Evolutionary conservation across 2,113 vertebrate species (phyloP).

Genomic region (Poicephalus gulielmi): DNA sequence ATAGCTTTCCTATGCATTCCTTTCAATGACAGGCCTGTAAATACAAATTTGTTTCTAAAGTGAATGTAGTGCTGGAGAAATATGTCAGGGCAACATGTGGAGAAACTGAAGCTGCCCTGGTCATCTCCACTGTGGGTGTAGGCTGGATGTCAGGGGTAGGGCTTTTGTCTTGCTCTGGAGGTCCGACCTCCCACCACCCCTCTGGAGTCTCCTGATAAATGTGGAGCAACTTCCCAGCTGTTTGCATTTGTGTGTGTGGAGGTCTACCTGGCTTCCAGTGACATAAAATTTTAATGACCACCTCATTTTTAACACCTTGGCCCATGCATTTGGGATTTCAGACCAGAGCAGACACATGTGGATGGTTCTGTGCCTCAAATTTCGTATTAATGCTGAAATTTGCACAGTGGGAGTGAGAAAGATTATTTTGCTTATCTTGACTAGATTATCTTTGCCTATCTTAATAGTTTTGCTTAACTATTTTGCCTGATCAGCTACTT

Average conservation of each 20-base stretch:
- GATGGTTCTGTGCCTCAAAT: background rate
- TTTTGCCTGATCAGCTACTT: background rate
- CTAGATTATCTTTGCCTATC: background rate
- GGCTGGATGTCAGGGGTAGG: background rate
- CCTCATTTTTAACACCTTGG: background rate
- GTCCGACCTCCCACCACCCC: background rate
- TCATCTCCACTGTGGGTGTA: fast-evolving
- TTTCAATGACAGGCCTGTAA: background rate
- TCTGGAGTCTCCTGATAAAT: background rate
- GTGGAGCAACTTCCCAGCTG: fast-evolving
- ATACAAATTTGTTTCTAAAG: background rate
- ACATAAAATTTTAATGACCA: background rate
- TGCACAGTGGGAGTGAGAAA: background rate
- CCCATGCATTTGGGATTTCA: background rate
- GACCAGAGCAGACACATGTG: background rate
- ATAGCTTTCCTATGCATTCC: background rate
- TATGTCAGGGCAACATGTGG: fast-evolving
- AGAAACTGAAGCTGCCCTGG: background rate
- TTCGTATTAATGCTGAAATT: background rate
- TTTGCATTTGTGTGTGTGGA: background rate
- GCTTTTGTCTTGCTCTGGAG: background rate
- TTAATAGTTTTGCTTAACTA: background rate
- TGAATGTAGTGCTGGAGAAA: background rate
- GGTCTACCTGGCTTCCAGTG: fast-evolving
- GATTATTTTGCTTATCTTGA: background rate